phyloP scores from a whole-genome alignment of 2,113 vertebrate genomes.

The Merops nubicus region DNA sequence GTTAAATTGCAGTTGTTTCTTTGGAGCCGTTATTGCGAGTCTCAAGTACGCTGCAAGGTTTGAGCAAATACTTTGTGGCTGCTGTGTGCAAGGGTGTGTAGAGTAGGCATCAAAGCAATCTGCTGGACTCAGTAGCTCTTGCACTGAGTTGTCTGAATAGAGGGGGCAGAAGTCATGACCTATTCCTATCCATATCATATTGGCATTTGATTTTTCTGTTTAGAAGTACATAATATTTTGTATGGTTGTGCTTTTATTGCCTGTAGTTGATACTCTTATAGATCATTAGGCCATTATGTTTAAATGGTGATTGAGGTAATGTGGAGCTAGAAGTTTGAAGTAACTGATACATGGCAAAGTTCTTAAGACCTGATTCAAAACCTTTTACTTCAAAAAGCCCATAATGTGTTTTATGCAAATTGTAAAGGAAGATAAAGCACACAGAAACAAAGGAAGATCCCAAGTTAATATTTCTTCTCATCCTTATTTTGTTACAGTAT shows the following conservation, averaged over 20 bases:
- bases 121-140: neutral
- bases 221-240: neutral
- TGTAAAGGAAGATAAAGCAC: neutral
- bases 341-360: neutral
- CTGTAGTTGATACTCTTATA: neutral
- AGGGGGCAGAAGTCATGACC: neutral
- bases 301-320: neutral
- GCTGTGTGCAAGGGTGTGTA: neutral
- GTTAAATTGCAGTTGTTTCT: neutral
- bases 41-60: rapidly evolving
- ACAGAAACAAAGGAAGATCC: neutral
- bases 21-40: neutral
- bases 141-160: neutral
- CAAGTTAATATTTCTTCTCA: neutral
- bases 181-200: neutral
- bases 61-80: neutral
- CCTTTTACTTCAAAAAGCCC: neutral
- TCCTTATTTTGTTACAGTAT: neutral
- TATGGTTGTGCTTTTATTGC: neutral
- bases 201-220: neutral
- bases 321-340: neutral
- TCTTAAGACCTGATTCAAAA: neutral
- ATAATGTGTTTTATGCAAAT: neutral
- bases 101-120: neutral
- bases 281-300: neutral